Conservation (phyloP, 2,797 vertebrate genomes). For the Leptatherina wallacei region DNA sequence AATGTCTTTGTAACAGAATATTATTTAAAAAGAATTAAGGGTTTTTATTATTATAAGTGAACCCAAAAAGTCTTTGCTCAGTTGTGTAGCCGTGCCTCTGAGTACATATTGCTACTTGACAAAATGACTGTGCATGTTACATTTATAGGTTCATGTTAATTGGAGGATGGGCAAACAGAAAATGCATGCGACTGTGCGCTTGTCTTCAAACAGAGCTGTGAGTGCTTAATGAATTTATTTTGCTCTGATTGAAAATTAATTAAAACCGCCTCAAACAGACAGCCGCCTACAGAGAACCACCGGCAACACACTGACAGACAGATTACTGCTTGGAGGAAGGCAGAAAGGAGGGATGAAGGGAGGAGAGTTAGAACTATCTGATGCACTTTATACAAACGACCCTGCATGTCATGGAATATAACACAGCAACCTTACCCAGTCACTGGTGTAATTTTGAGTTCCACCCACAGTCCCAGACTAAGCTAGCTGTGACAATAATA, state of each 20-base stretch:
- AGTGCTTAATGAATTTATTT: conserved; percentile 85
- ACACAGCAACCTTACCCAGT: neutral
- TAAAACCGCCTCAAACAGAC: conserved; percentile 82
- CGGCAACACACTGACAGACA: conserved; percentile 71
- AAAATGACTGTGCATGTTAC: conserved; percentile 34
- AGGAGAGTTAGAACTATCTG: conserved; percentile 40
- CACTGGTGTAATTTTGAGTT: neutral
- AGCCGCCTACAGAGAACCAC: conserved; percentile 85
- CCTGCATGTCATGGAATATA: conserved; percentile 30
- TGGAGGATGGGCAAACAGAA: conserved; percentile 28
- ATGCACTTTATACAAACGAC: conserved; percentile 28
- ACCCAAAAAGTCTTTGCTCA: conserved; percentile 9
- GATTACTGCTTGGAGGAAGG: conserved; percentile 54
- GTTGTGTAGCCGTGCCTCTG: conserved; percentile 5
- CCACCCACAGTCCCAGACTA: too few species aligned
- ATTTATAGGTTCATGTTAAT: conserved; percentile 34
- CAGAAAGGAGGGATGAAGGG: conserved; percentile 1
- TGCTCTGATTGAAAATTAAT: conserved; percentile 86
- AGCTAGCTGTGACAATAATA: too few species aligned
- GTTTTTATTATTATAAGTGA: neutral
- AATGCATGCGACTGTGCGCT: conserved; percentile 11
- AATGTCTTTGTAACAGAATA: neutral
- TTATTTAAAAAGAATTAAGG: neutral
- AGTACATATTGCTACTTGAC: neutral
- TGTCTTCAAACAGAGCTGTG: conserved; percentile 76